Evolutionary conservation across 2,797 vertebrate genomes (phyloP).

Genomic region (Falco cherrug): DNA sequence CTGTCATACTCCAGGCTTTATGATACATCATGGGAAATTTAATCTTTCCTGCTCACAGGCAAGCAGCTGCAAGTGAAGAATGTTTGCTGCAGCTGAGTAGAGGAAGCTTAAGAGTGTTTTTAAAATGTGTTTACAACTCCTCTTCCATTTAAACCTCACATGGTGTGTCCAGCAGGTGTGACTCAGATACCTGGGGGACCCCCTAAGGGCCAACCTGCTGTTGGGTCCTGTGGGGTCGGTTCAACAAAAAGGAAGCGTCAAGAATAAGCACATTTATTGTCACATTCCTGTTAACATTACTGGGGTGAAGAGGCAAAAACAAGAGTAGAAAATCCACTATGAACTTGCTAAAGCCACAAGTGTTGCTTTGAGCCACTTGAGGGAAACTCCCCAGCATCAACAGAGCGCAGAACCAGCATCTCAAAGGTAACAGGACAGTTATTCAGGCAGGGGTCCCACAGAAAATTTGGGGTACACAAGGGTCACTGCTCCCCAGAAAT

Average conservation of each 20-base stretch:
- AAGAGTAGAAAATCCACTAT: not conserved
- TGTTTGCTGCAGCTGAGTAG: not conserved
- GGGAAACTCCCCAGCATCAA: not conserved
- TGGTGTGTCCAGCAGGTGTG: not conserved
- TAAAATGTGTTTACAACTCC: not conserved
- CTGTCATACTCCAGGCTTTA: conserved; percentile 43
- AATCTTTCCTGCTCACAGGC: conserved; percentile 1
- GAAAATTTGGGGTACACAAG: not conserved
- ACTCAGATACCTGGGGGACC: not conserved
- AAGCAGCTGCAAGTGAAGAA: not conserved
- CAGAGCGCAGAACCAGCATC: not conserved
- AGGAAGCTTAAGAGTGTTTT: not conserved
- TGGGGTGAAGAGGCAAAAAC: not conserved
- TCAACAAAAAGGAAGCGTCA: not conserved
- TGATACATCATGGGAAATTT: not conserved
- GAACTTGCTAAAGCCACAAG: not conserved
- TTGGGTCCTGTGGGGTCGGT: not conserved
- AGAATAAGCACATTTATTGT: not conserved
- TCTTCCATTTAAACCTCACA: not conserved
- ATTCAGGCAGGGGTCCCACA: not conserved
- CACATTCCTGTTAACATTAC: not conserved
- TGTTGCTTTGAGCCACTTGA: not conserved
- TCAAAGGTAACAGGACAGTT: not conserved
- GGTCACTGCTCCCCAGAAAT: not conserved
- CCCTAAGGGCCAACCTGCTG: not conserved